These are phyloP conservation scores for Vespertilio murinus DNA, from an alignment of 2,797 vertebrate genomes.

Conservation along the genomic window DNA sequence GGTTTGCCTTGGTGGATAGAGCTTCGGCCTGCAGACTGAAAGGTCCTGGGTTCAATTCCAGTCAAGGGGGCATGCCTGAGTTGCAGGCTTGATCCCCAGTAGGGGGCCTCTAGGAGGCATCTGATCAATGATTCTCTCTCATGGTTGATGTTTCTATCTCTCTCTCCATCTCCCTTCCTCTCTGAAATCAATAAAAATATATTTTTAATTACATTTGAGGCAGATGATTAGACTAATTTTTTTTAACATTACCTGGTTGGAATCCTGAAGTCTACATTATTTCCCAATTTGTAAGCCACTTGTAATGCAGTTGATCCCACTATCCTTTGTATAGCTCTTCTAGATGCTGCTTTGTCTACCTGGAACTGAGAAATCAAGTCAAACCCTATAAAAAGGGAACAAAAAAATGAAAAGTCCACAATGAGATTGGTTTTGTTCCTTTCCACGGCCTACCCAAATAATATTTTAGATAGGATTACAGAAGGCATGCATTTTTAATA, in stretches of 20 bases:
- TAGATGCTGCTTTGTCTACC: conserved; percentile 90
- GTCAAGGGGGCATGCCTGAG: too few relatives aligned
- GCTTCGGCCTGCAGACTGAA: too few relatives aligned
- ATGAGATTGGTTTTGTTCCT: conserved; percentile 25
- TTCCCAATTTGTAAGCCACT: conserved; percentile 89
- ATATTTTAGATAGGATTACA: neutral
- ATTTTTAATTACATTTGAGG: neutral
- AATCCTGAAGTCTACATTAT: conserved; percentile 91
- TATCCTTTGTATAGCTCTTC: conserved; percentile 87
- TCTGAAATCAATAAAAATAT: too few relatives aligned
- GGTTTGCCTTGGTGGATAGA: too few relatives aligned
- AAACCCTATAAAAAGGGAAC: conserved; percentile 86
- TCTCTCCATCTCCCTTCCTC: too few relatives aligned
- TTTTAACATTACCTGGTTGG: conserved; percentile 87
- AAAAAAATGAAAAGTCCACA: neutral
- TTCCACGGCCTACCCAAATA: neutral
- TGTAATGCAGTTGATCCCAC: conserved; percentile 87
- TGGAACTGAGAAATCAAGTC: conserved; percentile 94
- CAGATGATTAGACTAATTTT: neutral
- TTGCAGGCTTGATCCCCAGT: too few relatives aligned
- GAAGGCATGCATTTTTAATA: neutral
- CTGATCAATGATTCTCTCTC: too few relatives aligned
- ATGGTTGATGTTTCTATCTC: too few relatives aligned
- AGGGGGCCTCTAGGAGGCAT: too few relatives aligned
- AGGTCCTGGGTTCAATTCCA: too few relatives aligned